phyloP scores from a whole-genome alignment of 2,888 invertebrate species.

The Ischnura elegans region DNA sequence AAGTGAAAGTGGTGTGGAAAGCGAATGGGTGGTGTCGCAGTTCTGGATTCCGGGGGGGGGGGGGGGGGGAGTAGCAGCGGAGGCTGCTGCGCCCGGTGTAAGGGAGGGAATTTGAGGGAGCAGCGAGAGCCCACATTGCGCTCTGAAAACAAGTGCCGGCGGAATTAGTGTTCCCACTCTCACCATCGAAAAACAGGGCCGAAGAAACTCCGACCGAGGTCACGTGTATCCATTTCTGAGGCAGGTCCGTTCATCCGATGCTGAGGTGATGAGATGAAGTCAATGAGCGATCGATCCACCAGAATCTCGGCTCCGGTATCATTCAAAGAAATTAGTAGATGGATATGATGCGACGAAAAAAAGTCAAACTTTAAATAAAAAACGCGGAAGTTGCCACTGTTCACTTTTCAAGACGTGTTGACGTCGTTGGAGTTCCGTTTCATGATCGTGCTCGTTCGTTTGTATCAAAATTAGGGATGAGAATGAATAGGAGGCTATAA shows the following conservation, averaged over 20 bases:
- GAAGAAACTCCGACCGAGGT: neutral
- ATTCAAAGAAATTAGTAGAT: too few species aligned
- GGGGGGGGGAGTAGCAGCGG: neutral
- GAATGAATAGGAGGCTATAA: too few species aligned
- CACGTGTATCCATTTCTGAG: neutral
- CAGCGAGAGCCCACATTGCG: neutral
- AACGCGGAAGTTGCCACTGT: too few species aligned
- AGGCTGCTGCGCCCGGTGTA: too few species aligned
- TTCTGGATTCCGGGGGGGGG: neutral
- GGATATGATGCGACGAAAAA: too few species aligned
- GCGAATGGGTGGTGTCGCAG: neutral
- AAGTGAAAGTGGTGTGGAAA: conserved; percentile 11
- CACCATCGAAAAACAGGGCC: neutral
- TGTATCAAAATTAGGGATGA: too few species aligned
- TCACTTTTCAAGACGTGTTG: too few species aligned
- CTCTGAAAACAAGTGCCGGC: neutral
- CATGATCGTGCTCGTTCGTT: too few species aligned
- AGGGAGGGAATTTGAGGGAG: neutral
- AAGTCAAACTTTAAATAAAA: too few species aligned
- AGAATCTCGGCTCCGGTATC: too few species aligned
- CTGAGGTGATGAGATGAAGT: neutral
- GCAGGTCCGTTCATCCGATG: neutral
- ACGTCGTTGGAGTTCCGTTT: too few species aligned
- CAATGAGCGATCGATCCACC: neutral
- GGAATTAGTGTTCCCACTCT: neutral